Percentiles rank a stretch among this genome's conserved stretches.
phyloP scores from a whole-genome alignment of 2,113 vertebrate genomes.

The Australoheros scitulus region DNA sequence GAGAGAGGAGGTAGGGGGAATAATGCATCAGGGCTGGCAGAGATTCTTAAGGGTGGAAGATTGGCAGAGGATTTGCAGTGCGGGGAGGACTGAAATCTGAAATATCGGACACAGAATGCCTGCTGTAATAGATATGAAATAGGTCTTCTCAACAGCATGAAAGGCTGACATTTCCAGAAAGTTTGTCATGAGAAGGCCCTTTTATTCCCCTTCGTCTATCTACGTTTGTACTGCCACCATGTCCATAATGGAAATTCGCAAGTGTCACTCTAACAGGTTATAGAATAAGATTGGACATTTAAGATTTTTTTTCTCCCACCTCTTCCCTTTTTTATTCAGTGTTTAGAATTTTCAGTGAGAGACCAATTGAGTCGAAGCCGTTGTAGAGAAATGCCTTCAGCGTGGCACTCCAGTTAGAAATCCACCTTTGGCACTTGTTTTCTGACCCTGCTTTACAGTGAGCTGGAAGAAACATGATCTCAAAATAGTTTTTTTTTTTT shows the following conservation, averaged over 20 bases:
- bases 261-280: constrained; percentile 82
- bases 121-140: constrained; percentile 88
- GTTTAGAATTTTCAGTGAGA: constrained; percentile 71
- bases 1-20: constrained; percentile 77
- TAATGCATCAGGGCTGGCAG: constrained; percentile 80
- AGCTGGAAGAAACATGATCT: constrained; percentile 17
- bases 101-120: constrained; percentile 85
- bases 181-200: constrained; percentile 84
- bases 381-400: constrained; percentile 54
- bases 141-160: constrained; percentile 84
- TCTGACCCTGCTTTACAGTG: constrained; percentile 30
- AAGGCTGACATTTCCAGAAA: constrained; percentile 86
- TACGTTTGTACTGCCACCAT: constrained; percentile 82
- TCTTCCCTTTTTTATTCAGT: constrained; percentile 58
- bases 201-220: constrained; percentile 83
- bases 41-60: constrained; percentile 85
- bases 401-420: constrained; percentile 63
- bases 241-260: constrained; percentile 81
- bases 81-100: constrained; percentile 83
- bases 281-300: constrained; percentile 78
- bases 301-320: constrained; percentile 47
- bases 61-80: constrained; percentile 87
- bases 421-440: constrained; percentile 61
- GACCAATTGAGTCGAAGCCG: constrained; percentile 68
- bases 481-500: constrained; percentile 1